Evolutionary conservation across 2,113 vertebrate species (phyloP).

Genomic region (Antechinus stuartii): DNA sequence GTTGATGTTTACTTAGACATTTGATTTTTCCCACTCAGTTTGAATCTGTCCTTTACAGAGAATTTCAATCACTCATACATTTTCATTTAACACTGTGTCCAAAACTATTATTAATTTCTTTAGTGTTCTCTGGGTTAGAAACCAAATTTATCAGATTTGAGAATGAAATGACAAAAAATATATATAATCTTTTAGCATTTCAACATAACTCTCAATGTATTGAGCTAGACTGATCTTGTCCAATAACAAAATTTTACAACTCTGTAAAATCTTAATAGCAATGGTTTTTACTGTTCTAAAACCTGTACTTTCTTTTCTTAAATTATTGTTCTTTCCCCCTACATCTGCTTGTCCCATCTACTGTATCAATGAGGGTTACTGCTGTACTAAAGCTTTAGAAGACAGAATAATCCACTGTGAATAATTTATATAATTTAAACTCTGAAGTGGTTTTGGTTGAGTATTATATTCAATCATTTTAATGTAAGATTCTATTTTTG

Average conservation of each 20-base stretch:
- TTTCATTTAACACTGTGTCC: background rate
- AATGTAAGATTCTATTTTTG: background rate
- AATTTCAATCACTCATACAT: background rate
- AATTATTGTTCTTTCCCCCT: background rate
- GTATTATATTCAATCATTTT: background rate
- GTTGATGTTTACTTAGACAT: background rate
- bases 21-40: background rate
- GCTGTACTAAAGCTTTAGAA: background rate
- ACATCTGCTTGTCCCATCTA: background rate
- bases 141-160: background rate
- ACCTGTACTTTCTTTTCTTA: background rate
- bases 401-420: background rate
- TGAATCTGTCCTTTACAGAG: background rate
- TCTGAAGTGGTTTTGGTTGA: background rate
- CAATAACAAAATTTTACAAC: too few species aligned
- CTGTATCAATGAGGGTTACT: background rate
- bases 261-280: background rate
- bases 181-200: background rate
- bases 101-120: background rate
- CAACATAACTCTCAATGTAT: background rate
- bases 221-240: background rate
- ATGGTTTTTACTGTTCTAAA: background rate
- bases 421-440: background rate
- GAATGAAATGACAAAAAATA: background rate
- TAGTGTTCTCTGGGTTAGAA: background rate